Percentiles rank a stretch among this genome's conserved stretches.
Evolutionary conservation across 2,888 invertebrate genomes (phyloP).

Genomic region (Acholoe squamosa): DNA sequence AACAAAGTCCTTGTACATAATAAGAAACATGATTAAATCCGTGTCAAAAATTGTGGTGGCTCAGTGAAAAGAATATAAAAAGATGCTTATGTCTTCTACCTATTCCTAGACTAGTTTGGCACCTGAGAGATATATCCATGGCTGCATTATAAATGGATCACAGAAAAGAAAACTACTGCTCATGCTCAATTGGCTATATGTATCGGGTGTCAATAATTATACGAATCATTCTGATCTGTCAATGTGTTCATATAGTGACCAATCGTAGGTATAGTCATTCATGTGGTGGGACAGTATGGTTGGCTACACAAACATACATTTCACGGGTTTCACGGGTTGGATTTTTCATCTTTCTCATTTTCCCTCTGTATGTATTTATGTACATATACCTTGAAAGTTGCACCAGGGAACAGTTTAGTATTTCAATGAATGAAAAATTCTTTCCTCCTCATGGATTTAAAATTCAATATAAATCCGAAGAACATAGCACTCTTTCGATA

Average conservation of each 20-base stretch:
- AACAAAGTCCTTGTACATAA: too few relatives aligned
- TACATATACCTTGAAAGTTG: not conserved
- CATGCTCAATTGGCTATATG: constrained; percentile 42
- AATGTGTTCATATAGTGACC: constrained; percentile 26
- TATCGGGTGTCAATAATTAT: constrained; percentile 5
- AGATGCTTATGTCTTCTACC: not conserved
- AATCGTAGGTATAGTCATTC: not conserved
- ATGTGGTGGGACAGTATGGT: not conserved
- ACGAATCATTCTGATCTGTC: constrained; percentile 46
- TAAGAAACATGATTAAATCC: not conserved
- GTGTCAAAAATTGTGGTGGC: not conserved
- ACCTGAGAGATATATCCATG: not conserved
- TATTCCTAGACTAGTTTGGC: not conserved
- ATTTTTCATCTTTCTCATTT: not conserved
- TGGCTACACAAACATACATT: too few relatives aligned
- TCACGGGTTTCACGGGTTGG: too few relatives aligned
- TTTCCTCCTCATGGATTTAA: too few relatives aligned
- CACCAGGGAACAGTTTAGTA: too few relatives aligned
- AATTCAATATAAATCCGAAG: too few relatives aligned
- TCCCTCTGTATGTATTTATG: not conserved
- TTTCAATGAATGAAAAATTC: too few relatives aligned
- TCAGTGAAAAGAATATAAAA: not conserved
- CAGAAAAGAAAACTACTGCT: not conserved
- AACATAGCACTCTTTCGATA: too few relatives aligned
- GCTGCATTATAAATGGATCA: not conserved